Conservation (phyloP, 2,113 vertebrate genomes). For the Ranitomeya imitator region DNA sequence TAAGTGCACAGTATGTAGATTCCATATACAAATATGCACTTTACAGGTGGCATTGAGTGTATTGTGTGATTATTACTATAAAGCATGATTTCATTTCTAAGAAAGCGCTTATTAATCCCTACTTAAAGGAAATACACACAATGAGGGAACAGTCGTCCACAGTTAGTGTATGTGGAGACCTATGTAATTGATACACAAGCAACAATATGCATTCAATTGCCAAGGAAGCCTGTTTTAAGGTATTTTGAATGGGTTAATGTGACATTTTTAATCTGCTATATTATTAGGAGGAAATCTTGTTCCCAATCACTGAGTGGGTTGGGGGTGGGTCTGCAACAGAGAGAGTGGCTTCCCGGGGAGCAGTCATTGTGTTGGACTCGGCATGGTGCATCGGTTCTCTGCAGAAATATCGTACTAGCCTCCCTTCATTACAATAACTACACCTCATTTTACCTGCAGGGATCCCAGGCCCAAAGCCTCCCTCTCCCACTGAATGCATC, state of each 20-base stretch:
- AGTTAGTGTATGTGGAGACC: neutral
- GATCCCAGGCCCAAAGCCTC: slow-evolving; percentile 21
- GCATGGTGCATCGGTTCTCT: slow-evolving; percentile 45
- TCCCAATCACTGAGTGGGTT: slow-evolving; percentile 44
- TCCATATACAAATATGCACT: neutral
- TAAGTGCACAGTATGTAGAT: neutral
- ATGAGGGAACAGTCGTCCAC: neutral
- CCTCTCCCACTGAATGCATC: slow-evolving; percentile 12
- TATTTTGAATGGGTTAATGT: slow-evolving; percentile 41
- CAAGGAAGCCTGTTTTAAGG: slow-evolving; percentile 13
- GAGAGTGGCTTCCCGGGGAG: slow-evolving; percentile 45
- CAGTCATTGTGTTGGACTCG: slow-evolving; percentile 44
- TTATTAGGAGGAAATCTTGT: slow-evolving; percentile 54
- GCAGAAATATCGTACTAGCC: slow-evolving; percentile 23
- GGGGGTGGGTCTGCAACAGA: slow-evolving; percentile 15
- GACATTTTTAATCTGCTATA: slow-evolving; percentile 20
- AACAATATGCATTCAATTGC: neutral
- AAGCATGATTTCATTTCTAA: neutral
- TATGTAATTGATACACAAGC: slow-evolving; percentile 5
- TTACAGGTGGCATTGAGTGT: neutral
- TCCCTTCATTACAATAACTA: slow-evolving; percentile 57
- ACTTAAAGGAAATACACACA: neutral
- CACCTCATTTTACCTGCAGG: slow-evolving; percentile 58
- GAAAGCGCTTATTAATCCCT: neutral
- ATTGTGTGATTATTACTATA: slow-evolving; percentile 6